These are phyloP conservation scores for Phacellophora camtschatica DNA, from an alignment of 30 jellyfish, hydroid and myxozoan species.

Conservation along the genomic window DNA sequence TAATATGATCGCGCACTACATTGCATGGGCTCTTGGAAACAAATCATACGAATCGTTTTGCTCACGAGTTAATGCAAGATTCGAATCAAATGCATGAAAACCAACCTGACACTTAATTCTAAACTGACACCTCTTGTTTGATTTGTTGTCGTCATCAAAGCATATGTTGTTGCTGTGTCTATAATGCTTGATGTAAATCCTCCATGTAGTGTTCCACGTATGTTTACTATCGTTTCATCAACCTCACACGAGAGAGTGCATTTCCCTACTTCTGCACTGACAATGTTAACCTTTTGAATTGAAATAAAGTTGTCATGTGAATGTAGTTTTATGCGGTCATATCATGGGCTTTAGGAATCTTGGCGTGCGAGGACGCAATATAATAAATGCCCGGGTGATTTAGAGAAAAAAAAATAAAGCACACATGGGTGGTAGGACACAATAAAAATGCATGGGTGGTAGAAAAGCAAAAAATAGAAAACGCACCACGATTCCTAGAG, in stretches of 20 bases:
- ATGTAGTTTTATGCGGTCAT: background rate
- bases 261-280: constrained; percentile 64
- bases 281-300: constrained; percentile 36
- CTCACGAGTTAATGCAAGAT: background rate
- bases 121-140: constrained; percentile 78
- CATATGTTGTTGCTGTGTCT: constrained; percentile 75
- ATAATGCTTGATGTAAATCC: constrained; percentile 74
- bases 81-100: background rate
- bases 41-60: too few species aligned
- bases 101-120: constrained; percentile 77
- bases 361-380: too few species aligned
- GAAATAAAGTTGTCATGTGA: background rate
- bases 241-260: constrained; percentile 61
- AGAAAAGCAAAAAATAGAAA: background rate
- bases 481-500: too few species aligned
- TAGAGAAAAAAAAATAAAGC: too few species aligned
- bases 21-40: background rate
- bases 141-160: constrained; percentile 24
- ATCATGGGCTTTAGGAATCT: background rate
- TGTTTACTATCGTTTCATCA: constrained; percentile 67
- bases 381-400: too few species aligned
- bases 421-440: too few species aligned
- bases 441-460: too few species aligned
- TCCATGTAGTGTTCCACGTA: constrained; percentile 79
- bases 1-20: background rate